Conservation (phyloP, 2,888 invertebrate genomes). For the Iselma pallidipennis region DNA sequence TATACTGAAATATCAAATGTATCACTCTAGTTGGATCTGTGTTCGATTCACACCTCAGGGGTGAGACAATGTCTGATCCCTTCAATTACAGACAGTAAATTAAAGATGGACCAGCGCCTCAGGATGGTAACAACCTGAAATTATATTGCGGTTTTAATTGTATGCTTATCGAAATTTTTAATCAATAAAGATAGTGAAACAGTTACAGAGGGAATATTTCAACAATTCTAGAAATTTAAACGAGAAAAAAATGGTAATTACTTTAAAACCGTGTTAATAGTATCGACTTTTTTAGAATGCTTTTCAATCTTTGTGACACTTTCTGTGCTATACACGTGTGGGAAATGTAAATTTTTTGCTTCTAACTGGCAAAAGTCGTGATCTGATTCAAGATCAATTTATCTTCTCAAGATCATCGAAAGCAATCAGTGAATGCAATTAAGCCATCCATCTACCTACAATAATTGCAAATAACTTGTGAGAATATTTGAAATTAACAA, state of each 20-base stretch:
- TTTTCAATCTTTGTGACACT: too few species aligned
- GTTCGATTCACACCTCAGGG: constrained; percentile 50
- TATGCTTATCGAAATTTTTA: background rate
- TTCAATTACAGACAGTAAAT: constrained; percentile 55
- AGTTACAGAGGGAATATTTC: background rate
- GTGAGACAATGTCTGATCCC: constrained; percentile 51
- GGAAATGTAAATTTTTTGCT: too few species aligned
- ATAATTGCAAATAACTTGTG: background rate
- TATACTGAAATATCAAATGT: constrained; percentile 53
- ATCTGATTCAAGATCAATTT: background rate
- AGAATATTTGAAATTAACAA: background rate
- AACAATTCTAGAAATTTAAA: too few species aligned
- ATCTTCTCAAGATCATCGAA: background rate
- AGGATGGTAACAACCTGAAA: constrained; percentile 38
- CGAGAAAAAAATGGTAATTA: too few species aligned
- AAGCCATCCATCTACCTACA: background rate
- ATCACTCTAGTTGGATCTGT: background rate
- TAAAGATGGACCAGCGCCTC: constrained; percentile 48
- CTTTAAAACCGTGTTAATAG: too few species aligned
- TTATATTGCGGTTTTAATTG: background rate
- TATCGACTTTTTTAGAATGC: too few species aligned
- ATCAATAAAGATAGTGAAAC: background rate
- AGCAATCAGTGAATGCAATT: background rate
- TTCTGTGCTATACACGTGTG: too few species aligned
- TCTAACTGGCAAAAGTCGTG: too few species aligned